Percentiles rank a stretch among this genome's conserved stretches.
Evolutionary conservation across 2,113 vertebrate genomes (phyloP).

Genomic region (Saguinus imperator): DNA sequence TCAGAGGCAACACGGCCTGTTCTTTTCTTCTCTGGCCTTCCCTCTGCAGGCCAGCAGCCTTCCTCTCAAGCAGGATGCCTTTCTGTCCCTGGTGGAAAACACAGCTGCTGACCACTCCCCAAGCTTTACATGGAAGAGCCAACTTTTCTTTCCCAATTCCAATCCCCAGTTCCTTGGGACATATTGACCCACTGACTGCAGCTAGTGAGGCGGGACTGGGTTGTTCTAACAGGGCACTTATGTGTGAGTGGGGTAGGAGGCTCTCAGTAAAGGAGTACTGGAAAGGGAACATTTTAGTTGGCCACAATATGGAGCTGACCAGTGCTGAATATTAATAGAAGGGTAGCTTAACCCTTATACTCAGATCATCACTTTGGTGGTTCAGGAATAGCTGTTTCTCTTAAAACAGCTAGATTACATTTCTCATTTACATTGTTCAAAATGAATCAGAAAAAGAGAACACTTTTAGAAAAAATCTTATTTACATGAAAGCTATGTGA

Average conservation of each 20-base stretch:
- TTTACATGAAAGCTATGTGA: slow-evolving; percentile 7
- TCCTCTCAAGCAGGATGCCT: background rate
- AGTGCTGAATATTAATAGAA: background rate
- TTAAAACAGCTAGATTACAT: background rate
- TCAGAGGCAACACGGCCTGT: background rate
- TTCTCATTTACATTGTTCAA: background rate
- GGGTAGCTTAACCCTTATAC: background rate
- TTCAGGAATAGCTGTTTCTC: background rate
- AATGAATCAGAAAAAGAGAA: background rate
- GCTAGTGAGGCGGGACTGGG: background rate
- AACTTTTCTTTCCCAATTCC: background rate
- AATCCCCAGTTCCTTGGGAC: background rate
- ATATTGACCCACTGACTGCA: background rate
- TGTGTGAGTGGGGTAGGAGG: background rate
- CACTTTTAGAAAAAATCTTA: background rate
- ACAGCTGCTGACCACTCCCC: background rate
- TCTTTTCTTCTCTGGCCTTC: background rate
- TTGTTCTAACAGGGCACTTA: background rate
- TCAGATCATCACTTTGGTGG: background rate
- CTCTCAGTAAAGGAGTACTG: background rate
- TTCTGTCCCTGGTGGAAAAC: background rate
- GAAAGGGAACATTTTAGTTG: background rate
- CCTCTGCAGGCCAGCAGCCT: background rate
- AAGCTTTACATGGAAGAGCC: background rate
- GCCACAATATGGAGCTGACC: background rate